These are phyloP conservation scores for Pammene aurita DNA, from an alignment of 2,888 invertebrate species.

Conservation along the genomic window DNA sequence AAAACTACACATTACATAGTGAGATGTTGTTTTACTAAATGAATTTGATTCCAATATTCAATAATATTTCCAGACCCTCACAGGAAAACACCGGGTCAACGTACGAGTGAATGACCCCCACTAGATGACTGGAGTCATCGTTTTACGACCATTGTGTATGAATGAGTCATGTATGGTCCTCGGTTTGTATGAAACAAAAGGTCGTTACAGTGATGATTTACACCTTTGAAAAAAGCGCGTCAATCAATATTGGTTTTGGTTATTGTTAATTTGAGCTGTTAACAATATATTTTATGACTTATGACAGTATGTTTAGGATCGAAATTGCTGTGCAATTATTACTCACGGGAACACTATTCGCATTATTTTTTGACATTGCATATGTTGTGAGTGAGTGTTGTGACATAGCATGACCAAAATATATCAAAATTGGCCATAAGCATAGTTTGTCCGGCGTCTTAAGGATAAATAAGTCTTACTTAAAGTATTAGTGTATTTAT, in stretches of 20 bases:
- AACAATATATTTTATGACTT: slow-evolving; percentile 15
- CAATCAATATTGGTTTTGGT: slow-evolving; percentile 37
- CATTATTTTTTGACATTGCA: no score
- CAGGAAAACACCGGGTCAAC: slow-evolving; percentile 54
- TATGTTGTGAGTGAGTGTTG: no score
- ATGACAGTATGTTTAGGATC: not conserved
- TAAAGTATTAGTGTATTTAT: no score
- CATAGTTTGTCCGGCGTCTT: no score
- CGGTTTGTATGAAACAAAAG: slow-evolving; percentile 42
- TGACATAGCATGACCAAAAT: no score
- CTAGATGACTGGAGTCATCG: slow-evolving; percentile 55
- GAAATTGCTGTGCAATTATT: not conserved
- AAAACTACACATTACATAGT: no score
- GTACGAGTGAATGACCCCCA: slow-evolving; percentile 65
- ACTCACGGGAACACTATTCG: not conserved
- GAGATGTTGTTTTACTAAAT: no score
- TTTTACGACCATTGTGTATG: slow-evolving; percentile 50
- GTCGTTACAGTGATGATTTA: slow-evolving; percentile 39
- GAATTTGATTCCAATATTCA: no score
- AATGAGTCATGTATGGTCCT: slow-evolving; percentile 47
- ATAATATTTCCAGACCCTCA: slow-evolving; percentile 1
- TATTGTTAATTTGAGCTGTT: not conserved
- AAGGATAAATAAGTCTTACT: no score
- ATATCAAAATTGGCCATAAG: no score
- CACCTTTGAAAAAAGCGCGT: slow-evolving; percentile 24